These are phyloP conservation scores for Yponomeuta evonymella DNA, from an alignment of 2,888 invertebrate species.

Conservation along the genomic window DNA sequence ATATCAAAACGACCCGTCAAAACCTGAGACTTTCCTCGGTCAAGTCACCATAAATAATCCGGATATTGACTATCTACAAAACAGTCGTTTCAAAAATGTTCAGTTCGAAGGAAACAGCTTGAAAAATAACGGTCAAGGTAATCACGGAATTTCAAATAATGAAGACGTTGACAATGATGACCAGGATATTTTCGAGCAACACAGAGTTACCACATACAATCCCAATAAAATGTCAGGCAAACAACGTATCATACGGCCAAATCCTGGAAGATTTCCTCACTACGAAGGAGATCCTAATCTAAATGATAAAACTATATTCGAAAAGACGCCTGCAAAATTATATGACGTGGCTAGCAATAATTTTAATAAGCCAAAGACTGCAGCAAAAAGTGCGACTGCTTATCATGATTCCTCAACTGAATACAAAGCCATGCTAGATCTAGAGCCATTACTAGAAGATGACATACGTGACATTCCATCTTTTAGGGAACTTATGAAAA, in stretches of 20 bases:
- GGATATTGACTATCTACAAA: conserved; percentile 67
- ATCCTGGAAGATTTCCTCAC: conserved; percentile 42
- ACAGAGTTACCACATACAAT: conserved; percentile 67
- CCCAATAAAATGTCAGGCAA: conserved; percentile 55
- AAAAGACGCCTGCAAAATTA: conserved; percentile 34
- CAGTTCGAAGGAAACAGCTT: conserved; percentile 70
- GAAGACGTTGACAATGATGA: conserved; percentile 61
- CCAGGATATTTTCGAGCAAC: conserved; percentile 62
- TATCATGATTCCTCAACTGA: conserved; percentile 46
- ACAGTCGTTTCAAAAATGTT: conserved; percentile 62
- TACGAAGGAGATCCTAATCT: conserved; percentile 30
- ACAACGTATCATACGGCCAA: conserved; percentile 59
- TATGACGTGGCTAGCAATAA: conserved; percentile 33
- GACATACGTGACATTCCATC: conserved; percentile 70
- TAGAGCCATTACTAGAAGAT: conserved; percentile 77
- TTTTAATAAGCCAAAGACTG: conserved; percentile 32
- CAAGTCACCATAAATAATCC: conserved; percentile 79
- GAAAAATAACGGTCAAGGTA: conserved; percentile 61
- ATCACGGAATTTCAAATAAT: conserved; percentile 51
- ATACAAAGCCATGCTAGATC: conserved; percentile 68
- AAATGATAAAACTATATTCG: conserved; percentile 13
- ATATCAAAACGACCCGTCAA: conserved; percentile 76
- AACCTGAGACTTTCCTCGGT: conserved; percentile 78
- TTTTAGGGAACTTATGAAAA: conserved; percentile 68
- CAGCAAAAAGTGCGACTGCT: conserved; percentile 2